phyloP scores from a whole-genome alignment of 2,888 invertebrate species.

The Heliconius ismenius region DNA sequence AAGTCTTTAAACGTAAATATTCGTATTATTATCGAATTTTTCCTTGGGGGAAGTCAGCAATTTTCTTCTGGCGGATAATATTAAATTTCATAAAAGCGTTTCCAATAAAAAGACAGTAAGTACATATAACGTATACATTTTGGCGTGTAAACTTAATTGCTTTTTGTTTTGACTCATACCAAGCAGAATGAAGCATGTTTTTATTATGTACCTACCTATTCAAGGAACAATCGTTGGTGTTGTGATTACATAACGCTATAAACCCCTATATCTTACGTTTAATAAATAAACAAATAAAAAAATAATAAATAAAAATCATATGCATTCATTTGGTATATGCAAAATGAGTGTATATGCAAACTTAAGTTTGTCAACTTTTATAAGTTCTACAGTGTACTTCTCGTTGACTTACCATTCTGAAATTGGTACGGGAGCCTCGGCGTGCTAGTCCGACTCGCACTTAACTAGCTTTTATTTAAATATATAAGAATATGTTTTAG shows the following conservation, averaged over 20 bases:
- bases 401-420: too few relatives aligned
- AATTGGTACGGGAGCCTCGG: too few relatives aligned
- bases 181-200: background rate
- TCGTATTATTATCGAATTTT: slow-evolving; percentile 10
- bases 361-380: too few relatives aligned
- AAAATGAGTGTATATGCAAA: too few relatives aligned
- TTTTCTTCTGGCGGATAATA: slow-evolving; percentile 1
- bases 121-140: background rate
- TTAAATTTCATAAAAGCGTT: slow-evolving; percentile 19
- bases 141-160: slow-evolving; percentile 2
- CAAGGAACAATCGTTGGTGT: background rate
- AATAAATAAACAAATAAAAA: too few relatives aligned
- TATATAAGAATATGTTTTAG: too few relatives aligned
- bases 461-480: too few relatives aligned
- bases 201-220: background rate
- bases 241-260: background rate
- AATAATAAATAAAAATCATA: too few relatives aligned
- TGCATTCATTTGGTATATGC: too few relatives aligned
- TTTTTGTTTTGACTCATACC: background rate
- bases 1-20: slow-evolving; percentile 8
- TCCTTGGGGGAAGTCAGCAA: slow-evolving; percentile 10
- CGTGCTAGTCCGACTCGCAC: too few relatives aligned
- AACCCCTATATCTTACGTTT: too few relatives aligned
- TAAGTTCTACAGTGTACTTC: too few relatives aligned
- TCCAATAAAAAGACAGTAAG: slow-evolving; percentile 10